Evolutionary conservation across 2,113 vertebrate genomes (phyloP).

Genomic region (Cettia cetti): DNA sequence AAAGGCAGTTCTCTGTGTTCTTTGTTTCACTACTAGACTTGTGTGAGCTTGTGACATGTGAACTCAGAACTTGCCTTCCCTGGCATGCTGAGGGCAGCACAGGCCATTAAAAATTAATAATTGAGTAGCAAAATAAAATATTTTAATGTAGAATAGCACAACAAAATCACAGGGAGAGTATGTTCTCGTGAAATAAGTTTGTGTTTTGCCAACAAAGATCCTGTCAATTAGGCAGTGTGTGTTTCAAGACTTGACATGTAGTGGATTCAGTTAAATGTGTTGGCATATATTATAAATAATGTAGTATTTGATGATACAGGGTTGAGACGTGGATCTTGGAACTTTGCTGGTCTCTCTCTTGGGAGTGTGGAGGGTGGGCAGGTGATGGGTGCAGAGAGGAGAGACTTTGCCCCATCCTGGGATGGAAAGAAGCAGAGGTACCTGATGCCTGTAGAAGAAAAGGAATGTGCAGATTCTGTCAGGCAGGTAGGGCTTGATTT

Average conservation of each 20-base stretch:
- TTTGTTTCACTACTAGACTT: not conserved
- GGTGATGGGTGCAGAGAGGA: not conserved
- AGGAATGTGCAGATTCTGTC: not conserved
- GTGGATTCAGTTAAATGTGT: not conserved
- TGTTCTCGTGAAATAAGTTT: not conserved
- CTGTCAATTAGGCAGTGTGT: not conserved
- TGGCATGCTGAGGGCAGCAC: not conserved
- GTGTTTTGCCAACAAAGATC: not conserved
- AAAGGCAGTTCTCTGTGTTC: not conserved
- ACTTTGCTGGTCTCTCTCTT: not conserved
- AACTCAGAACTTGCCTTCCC: not conserved
- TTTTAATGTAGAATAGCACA: not conserved
- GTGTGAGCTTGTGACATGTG: rapidly evolving
- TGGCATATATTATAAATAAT: not conserved
- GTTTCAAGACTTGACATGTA: not conserved
- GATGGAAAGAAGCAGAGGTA: not conserved
- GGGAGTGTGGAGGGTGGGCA: not conserved
- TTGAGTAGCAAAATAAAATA: not conserved
- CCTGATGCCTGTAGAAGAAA: not conserved
- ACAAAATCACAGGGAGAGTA: not conserved
- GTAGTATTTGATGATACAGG: not conserved
- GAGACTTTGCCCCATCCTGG: not conserved
- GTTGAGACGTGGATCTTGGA: not conserved
- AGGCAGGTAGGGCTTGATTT: not conserved
- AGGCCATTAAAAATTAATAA: not conserved